Evolutionary conservation across 2,888 invertebrate genomes (phyloP).

Genomic region (Zhengitettix transpicula): DNA sequence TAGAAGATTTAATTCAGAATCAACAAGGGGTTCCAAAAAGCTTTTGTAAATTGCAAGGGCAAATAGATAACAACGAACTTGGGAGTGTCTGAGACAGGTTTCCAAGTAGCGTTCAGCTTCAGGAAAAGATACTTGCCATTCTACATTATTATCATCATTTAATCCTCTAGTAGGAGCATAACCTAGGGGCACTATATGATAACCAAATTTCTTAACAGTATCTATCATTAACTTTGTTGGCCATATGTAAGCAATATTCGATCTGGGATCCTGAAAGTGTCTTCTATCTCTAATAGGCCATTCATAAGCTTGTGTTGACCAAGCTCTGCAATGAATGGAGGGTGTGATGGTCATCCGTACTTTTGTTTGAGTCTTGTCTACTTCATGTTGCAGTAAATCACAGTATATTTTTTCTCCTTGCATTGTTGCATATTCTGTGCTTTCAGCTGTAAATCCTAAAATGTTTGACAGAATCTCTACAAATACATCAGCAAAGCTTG

Average conservation of each 20-base stretch:
- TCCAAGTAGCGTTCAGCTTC: constrained; percentile 60
- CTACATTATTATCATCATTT: constrained; percentile 44
- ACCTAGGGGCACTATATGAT: constrained; percentile 52
- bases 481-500: constrained; percentile 48
- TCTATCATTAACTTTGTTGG: constrained; percentile 48
- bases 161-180: constrained; percentile 42
- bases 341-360: constrained; percentile 34
- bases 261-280: constrained; percentile 36
- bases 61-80: constrained; percentile 53
- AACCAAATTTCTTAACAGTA: constrained; percentile 47
- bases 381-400: constrained; percentile 19
- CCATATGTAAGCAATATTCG: constrained; percentile 40
- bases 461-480: constrained; percentile 38
- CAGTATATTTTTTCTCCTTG: constrained; percentile 53
- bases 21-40: constrained; percentile 44
- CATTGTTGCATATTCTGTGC: constrained; percentile 36
- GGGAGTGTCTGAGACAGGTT: constrained; percentile 49
- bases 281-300: constrained; percentile 45
- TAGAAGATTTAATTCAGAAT: constrained; percentile 44
- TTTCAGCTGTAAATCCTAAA: constrained; percentile 37
- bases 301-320: constrained; percentile 54
- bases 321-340: constrained; percentile 42
- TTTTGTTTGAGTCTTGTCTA: constrained; percentile 1
- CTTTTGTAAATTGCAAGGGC: constrained; percentile 51
- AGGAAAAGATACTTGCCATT: constrained; percentile 67